These are phyloP conservation scores for Malurus leucopterus DNA, from an alignment of 2,797 vertebrate genomes.

Conservation along the genomic window DNA sequence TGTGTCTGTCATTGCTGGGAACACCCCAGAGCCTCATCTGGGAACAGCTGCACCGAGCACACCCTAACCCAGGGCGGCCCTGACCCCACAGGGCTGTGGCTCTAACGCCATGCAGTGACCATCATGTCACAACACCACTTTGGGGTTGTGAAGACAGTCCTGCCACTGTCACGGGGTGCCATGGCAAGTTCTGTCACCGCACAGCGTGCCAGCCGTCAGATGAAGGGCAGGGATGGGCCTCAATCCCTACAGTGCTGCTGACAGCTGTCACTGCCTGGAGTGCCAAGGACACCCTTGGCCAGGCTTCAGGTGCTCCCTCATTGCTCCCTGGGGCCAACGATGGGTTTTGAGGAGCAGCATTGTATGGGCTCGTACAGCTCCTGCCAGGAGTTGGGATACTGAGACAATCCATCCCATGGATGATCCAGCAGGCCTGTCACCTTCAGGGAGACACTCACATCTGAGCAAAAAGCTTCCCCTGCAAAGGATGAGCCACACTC, in stretches of 20 bases:
- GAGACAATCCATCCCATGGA: background rate
- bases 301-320: background rate
- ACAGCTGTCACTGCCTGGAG: background rate
- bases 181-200: background rate
- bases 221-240: background rate
- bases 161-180: accelerated
- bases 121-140: background rate
- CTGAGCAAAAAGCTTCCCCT: background rate
- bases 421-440: background rate
- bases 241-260: background rate
- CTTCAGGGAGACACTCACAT: background rate
- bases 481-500: background rate
- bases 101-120: background rate
- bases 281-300: background rate
- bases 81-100: accelerated
- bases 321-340: background rate
- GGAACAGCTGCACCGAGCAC: accelerated
- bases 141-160: background rate
- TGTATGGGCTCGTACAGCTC: background rate
- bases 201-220: background rate
- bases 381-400: background rate
- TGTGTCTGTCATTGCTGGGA: accelerated
- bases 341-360: background rate
- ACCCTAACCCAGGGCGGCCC: accelerated
- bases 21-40: background rate